A percentile compares a stretch with the other conserved stretches of the same genome.
phyloP scores from a whole-genome alignment of 1,140 invertebrate genomes.

The Plodia interpunctella region DNA sequence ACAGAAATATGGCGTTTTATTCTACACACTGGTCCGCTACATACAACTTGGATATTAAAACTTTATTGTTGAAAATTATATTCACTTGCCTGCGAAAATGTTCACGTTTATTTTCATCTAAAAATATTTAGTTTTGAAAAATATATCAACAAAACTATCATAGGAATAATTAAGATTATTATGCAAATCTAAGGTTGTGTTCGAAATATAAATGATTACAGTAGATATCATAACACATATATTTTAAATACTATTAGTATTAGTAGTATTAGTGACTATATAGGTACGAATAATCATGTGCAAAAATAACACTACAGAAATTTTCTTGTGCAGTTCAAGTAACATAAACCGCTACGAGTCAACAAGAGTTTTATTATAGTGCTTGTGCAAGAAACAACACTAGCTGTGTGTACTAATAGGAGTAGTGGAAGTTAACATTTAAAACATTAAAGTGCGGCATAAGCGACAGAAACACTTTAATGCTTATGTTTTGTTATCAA shows the following conservation, averaged over 20 bases:
- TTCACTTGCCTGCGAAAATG: too few relatives aligned
- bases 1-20: constrained; percentile 59
- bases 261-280: too few relatives aligned
- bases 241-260: not conserved
- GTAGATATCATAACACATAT: too few relatives aligned
- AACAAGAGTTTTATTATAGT: constrained; percentile 21
- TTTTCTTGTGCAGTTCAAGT: constrained; percentile 24
- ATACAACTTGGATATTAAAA: constrained; percentile 29
- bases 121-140: too few relatives aligned
- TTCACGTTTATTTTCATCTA: too few relatives aligned
- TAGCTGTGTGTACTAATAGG: constrained; percentile 49
- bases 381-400: constrained; percentile 54
- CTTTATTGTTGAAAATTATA: constrained; percentile 31
- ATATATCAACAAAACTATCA: too few relatives aligned
- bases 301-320: constrained; percentile 31
- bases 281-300: not conserved
- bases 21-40: constrained; percentile 27
- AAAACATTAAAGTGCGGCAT: constrained; percentile 20
- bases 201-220: too few relatives aligned
- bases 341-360: constrained; percentile 33
- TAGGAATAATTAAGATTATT: too few relatives aligned
- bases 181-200: too few relatives aligned
- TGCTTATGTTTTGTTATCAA: constrained; percentile 19
- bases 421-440: constrained; percentile 41
- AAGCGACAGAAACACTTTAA: constrained; percentile 16